Evolutionary conservation across 2,113 vertebrate genomes (phyloP).

Genomic region (Turnix velox): DNA sequence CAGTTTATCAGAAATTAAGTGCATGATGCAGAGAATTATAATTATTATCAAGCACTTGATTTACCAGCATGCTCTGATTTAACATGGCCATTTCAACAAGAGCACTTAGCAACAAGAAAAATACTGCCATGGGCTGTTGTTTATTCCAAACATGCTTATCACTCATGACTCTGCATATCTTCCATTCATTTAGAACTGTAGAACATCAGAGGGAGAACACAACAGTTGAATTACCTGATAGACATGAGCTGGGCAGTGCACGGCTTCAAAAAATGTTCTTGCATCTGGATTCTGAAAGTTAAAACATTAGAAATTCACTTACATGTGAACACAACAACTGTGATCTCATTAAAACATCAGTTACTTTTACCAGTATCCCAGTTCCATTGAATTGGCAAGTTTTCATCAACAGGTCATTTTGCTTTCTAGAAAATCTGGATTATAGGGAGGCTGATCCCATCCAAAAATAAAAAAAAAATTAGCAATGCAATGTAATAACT

Average conservation of each 20-base stretch:
- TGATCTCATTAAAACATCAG: neutral
- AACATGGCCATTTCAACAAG: neutral
- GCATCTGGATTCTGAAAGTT: neutral
- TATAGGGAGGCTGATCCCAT: neutral
- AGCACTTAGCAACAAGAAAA: neutral
- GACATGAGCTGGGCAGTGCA: neutral
- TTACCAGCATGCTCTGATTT: neutral
- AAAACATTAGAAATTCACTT: neutral
- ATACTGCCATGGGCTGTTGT: neutral
- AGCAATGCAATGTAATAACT: neutral
- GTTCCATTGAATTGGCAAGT: neutral
- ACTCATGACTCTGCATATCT: neutral
- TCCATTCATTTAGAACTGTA: neutral
- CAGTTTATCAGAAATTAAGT: neutral
- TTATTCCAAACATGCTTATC: neutral
- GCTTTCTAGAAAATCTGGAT: neutral
- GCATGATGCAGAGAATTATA: neutral
- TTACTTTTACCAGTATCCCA: neutral
- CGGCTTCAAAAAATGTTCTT: neutral
- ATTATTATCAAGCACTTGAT: neutral
- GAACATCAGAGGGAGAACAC: neutral
- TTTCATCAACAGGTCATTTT: neutral
- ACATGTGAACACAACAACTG: neutral
- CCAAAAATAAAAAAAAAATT: neutral
- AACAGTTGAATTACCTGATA: neutral